Evolutionary conservation across 2,888 invertebrate species (phyloP).

Genomic region (Lepidonotus clava): DNA sequence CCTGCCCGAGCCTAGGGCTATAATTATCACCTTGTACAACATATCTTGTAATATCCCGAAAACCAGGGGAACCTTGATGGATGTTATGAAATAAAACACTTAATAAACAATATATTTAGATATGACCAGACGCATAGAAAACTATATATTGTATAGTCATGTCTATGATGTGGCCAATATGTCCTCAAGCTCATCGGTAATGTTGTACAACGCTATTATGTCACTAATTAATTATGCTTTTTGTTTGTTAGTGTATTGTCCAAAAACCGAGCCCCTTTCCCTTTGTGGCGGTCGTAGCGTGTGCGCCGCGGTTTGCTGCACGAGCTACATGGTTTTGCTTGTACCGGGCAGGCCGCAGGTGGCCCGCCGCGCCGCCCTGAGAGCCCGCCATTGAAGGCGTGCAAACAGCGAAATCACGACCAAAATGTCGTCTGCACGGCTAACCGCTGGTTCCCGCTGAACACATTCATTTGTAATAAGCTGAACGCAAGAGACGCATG

Average conservation of each 20-base stretch:
- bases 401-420: background rate
- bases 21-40: too few relatives aligned
- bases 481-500: conserved; percentile 15
- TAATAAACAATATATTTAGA: too few relatives aligned
- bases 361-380: conserved; percentile 33
- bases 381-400: conserved; percentile 46
- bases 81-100: too few relatives aligned
- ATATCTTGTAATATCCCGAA: too few relatives aligned
- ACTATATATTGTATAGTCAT: too few relatives aligned
- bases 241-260: background rate
- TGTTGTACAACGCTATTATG: background rate
- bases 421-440: conserved; percentile 18
- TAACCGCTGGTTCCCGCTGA: background rate
- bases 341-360: conserved; percentile 17
- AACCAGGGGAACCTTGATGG: too few relatives aligned
- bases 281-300: background rate
- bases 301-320: background rate
- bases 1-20: too few relatives aligned
- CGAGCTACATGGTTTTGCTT: background rate
- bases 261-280: background rate
- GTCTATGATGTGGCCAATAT: background rate
- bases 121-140: too few relatives aligned
- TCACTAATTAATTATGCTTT: conserved; percentile 9
- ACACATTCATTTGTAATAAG: background rate
- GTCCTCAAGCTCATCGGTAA: background rate